phyloP scores from a whole-genome alignment of 1,140 invertebrate species.

The Nomia melanderi region DNA sequence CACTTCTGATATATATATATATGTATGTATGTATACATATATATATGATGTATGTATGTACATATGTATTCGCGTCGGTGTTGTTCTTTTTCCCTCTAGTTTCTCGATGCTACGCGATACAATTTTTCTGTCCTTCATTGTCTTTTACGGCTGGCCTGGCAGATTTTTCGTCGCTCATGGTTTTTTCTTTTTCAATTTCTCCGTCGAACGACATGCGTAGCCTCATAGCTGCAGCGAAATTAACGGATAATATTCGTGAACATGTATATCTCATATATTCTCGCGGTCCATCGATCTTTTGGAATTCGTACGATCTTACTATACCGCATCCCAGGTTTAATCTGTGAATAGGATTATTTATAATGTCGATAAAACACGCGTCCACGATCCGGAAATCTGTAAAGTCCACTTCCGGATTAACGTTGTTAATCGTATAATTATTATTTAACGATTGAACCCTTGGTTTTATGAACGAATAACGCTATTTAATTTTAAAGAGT shows the following conservation, averaged over 20 bases:
- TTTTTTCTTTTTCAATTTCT: too few species aligned
- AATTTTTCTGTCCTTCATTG: slow-evolving; percentile 22
- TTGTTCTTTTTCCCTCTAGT: not conserved
- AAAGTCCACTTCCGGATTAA: not conserved
- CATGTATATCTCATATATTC: not conserved
- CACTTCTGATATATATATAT: too few species aligned
- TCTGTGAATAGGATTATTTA: not conserved
- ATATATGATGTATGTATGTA: too few species aligned
- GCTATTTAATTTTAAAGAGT: not conserved
- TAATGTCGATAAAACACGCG: not conserved
- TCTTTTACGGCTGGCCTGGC: not conserved
- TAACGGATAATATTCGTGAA: not conserved
- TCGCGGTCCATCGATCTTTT: not conserved
- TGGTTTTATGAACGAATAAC: not conserved
- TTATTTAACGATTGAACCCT: not conserved
- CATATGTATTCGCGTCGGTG: slow-evolving; percentile 19
- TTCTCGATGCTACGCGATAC: slow-evolving; percentile 24
- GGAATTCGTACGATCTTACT: not conserved
- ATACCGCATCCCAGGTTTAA: too few species aligned
- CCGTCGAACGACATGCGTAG: not conserved
- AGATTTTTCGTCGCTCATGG: not conserved
- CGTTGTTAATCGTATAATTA: not conserved
- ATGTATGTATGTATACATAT: too few species aligned
- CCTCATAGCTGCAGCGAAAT: not conserved
- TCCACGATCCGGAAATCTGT: not conserved